Evolutionary conservation across 2,888 invertebrate species (phyloP).

Genomic region (Scaptomyza cyrtandrae): DNA sequence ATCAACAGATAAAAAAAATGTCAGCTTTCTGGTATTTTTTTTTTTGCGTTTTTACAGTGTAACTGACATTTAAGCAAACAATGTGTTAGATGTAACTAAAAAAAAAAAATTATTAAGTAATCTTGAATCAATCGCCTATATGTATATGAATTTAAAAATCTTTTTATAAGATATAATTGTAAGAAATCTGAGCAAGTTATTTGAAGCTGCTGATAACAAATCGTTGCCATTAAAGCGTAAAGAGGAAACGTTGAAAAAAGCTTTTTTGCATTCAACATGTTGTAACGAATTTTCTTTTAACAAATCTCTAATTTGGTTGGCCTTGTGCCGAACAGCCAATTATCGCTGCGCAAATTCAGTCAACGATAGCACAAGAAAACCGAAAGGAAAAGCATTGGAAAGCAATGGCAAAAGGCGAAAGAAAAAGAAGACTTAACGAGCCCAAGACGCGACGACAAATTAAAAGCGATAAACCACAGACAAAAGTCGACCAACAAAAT

Average conservation of each 20-base stretch:
- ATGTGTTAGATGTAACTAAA: neutral
- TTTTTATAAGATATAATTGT: neutral
- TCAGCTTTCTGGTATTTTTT: neutral
- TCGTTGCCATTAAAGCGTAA: constrained; percentile 4
- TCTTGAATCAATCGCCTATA: neutral
- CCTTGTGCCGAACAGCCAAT: constrained; percentile 56
- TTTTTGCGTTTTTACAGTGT: neutral
- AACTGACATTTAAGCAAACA: neutral
- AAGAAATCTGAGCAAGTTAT: neutral
- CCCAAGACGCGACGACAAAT: constrained; percentile 62
- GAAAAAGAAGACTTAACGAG: constrained; percentile 45
- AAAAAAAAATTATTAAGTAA: neutral
- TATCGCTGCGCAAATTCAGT: constrained; percentile 51
- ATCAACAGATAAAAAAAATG: neutral
- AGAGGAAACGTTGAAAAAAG: neutral
- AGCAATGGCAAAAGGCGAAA: constrained; percentile 29
- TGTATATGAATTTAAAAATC: too few species aligned
- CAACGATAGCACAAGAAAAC: constrained; percentile 6
- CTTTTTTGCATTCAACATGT: constrained; percentile 35
- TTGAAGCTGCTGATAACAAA: neutral
- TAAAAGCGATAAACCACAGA: constrained; percentile 80
- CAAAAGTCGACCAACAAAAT: constrained; percentile 61
- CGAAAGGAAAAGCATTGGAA: constrained; percentile 9
- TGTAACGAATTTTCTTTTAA: constrained; percentile 26
- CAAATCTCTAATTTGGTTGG: constrained; percentile 60